Percentiles rank a stretch among this genome's conserved stretches.
Evolutionary conservation across 2,888 invertebrate genomes (phyloP).

Genomic region (Therioaphis trifolii): DNA sequence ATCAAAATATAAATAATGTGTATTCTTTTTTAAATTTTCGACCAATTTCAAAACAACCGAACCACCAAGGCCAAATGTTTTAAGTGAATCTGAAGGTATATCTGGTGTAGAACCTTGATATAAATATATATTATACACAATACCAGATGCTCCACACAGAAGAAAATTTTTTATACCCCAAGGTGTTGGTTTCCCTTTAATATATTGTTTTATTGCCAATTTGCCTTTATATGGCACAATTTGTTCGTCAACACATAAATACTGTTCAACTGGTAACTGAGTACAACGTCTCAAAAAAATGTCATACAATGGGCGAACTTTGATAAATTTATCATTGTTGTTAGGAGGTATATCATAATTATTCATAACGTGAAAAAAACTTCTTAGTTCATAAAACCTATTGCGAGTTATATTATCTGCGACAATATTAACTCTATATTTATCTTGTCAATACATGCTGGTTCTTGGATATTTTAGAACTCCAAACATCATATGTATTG

Average conservation of each 20-base stretch:
- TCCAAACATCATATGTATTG: not conserved
- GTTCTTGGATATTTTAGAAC: not conserved
- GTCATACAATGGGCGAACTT: slow-evolving; percentile 65
- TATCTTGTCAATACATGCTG: not conserved
- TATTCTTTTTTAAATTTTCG: slow-evolving; percentile 50
- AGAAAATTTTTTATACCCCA: slow-evolving; percentile 67
- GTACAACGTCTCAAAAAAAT: slow-evolving; percentile 63
- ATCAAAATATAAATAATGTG: slow-evolving; percentile 63
- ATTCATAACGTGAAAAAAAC: slow-evolving; percentile 65
- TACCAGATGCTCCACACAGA: slow-evolving; percentile 66
- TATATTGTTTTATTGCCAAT: slow-evolving; percentile 66
- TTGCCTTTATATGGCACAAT: slow-evolving; percentile 65
- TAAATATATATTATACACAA: slow-evolving; percentile 66
- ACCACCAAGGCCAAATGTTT: slow-evolving; percentile 64
- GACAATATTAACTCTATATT: slow-evolving; percentile 2
- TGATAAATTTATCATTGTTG: slow-evolving; percentile 65
- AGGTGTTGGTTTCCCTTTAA: slow-evolving; percentile 66
- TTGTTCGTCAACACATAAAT: slow-evolving; percentile 65
- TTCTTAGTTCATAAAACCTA: slow-evolving; percentile 64
- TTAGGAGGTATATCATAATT: slow-evolving; percentile 62
- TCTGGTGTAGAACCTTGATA: slow-evolving; percentile 66
- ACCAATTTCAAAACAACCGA: slow-evolving; percentile 64
- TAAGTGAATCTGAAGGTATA: slow-evolving; percentile 32
- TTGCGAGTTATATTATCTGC: slow-evolving; percentile 63
- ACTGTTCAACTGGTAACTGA: slow-evolving; percentile 62